A percentile compares a stretch with the other conserved stretches of the same genome.
phyloP scores from a whole-genome alignment of 2,797 vertebrate genomes.

The Anisognathus igniventris region DNA sequence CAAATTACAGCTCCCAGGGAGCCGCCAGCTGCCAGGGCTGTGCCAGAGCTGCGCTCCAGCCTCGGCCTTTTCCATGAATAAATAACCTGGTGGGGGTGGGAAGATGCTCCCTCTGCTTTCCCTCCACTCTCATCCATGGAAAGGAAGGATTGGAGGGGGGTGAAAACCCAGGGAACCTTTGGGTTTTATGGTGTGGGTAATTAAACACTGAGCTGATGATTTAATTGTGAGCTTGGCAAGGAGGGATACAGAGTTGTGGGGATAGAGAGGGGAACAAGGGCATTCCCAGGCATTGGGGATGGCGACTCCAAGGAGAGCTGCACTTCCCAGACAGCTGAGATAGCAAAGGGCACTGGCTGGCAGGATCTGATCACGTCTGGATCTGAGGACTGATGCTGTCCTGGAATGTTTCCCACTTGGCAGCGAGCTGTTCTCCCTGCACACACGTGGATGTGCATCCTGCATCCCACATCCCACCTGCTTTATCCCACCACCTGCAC shows the following conservation, averaged over 20 bases:
- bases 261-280: background rate
- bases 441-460: rapidly evolving
- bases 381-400: rapidly evolving
- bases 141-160: background rate
- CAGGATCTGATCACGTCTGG: background rate
- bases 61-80: conserved; percentile 20
- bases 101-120: background rate
- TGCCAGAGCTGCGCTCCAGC: background rate
- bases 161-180: background rate
- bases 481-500: background rate
- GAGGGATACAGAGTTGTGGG: background rate
- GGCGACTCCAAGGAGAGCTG: background rate
- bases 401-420: background rate
- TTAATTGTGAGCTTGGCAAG: background rate
- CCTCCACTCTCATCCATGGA: background rate
- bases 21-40: conserved; percentile 40
- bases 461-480: background rate
- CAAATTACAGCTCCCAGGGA: conserved; percentile 46
- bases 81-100: background rate
- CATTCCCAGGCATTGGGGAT: rapidly evolving
- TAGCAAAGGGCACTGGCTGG: background rate
- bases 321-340: background rate
- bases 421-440: background rate
- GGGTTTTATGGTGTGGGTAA: background rate
- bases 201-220: background rate